Base-by-base conservation (phyloP, 2,113 vertebrate genomes). In the Platycercus adscitus region DNA sequence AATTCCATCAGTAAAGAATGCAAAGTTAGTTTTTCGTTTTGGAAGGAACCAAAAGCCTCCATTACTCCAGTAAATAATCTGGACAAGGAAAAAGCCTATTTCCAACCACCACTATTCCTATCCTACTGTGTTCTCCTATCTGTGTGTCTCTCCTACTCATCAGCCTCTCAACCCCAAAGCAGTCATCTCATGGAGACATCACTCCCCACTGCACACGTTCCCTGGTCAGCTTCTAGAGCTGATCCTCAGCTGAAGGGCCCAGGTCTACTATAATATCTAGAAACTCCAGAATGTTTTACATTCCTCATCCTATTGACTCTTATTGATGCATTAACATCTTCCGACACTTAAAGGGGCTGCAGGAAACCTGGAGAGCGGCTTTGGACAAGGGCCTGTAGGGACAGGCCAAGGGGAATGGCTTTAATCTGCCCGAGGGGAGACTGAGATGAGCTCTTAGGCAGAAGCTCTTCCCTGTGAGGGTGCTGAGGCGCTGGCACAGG, bases 261-360 rank as follows among this genome's bases (percentile, higher is more conserved):
- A 50, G 49, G 5, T 20, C 14, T 6, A 10, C 12, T 37, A 13
- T 2, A n/a, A 10, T 0, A 11, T 2, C 12, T 29, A 47, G 49
- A 55, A 47, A 37, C 8, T 24, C 63, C 49, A 50, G 33, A 19
- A 47, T 43, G 3, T 0, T 15, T 58, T 2, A 25, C 35, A 7
- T 1, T 39, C 20, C 41, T 63, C 17, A 46, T 50, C 26, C 23
- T 31, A 43, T 2, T 50, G 16, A 43, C 39, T 35, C 21, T 8
- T 10, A 43, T 1, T 10, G 19, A 49, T 25, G 4, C 15, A 13
- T 19, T 58, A 58, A n/a, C 33, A 23, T n/a, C 55, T 58, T 58
- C 56, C 56, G 16, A 16, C 21, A 58, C 33, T 21, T 58, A 24
- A 58, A 58, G 33, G 33, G 13, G 33, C 33, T 35, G 1, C 56